Percentiles rank a stretch among this genome's conserved stretches.
Evolutionary conservation across 2,888 invertebrate genomes (phyloP).

Genomic region (Zygaena filipendulae): DNA sequence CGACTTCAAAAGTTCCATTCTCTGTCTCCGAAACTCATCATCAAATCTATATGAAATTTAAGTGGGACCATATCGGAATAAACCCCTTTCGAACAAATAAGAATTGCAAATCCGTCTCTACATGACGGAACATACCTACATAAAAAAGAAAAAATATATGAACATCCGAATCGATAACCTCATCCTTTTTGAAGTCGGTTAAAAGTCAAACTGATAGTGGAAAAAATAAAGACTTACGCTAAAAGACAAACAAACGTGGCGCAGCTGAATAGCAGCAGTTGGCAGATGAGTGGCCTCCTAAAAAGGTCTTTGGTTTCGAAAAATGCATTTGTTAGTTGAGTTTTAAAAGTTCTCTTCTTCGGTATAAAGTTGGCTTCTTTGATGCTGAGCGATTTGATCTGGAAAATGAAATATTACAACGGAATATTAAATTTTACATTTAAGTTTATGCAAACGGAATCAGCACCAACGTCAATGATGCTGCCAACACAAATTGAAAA

Average conservation of each 20-base stretch:
- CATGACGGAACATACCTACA: background rate
- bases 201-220: background rate
- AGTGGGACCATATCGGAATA: too few relatives aligned
- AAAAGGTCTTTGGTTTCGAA: constrained; percentile 29
- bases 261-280: constrained; percentile 25
- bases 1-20: too few relatives aligned
- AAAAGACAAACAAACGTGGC: constrained; percentile 28
- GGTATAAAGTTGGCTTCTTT: constrained; percentile 19
- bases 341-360: constrained; percentile 23
- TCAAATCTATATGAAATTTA: too few relatives aligned
- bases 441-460: too few relatives aligned
- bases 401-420: too few relatives aligned
- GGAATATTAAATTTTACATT: too few relatives aligned
- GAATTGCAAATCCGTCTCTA: background rate
- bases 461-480: too few relatives aligned
- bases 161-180: background rate
- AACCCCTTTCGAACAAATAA: background rate
- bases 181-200: background rate
- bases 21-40: too few relatives aligned
- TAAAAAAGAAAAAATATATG: background rate
- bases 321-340: constrained; percentile 25
- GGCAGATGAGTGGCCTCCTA: constrained; percentile 22
- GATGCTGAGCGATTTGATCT: constrained; percentile 27
- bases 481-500: too few relatives aligned
- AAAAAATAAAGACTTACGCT: constrained; percentile 25